Conservation (phyloP, 2,113 vertebrate species). For the Cyanistes caeruleus region DNA sequence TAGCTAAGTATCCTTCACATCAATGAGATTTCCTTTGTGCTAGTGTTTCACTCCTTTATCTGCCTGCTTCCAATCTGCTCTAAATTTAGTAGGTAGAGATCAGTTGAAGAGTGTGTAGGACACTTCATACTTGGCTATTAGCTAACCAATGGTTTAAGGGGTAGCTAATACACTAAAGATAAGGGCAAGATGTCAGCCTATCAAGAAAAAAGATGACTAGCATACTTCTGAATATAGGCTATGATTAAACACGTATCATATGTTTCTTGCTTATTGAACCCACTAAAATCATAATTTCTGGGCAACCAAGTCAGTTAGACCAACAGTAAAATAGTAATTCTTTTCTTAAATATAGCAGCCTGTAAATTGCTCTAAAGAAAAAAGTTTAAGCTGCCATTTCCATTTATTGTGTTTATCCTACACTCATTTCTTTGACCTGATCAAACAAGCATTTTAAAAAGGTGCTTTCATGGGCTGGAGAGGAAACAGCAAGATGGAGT, state of each 20-base stretch:
- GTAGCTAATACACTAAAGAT: slow-evolving; percentile 69
- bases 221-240: slow-evolving; percentile 54
- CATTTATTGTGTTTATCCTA: not conserved
- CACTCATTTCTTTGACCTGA: not conserved
- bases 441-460: not conserved
- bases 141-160: slow-evolving; percentile 49
- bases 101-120: slow-evolving; percentile 77
- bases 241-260: not conserved
- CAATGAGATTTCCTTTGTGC: slow-evolving; percentile 22
- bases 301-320: not conserved
- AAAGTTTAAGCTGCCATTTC: not conserved
- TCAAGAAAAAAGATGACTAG: slow-evolving; percentile 42
- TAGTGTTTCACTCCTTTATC: slow-evolving; percentile 31
- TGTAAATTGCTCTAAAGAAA: not conserved
- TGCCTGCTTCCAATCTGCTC: slow-evolving; percentile 35
- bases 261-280: slow-evolving; percentile 11
- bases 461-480: not conserved
- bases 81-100: slow-evolving; percentile 82
- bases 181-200: slow-evolving; percentile 57
- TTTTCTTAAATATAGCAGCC: not conserved
- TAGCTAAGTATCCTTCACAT: not conserved
- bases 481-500: not conserved
- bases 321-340: not conserved
- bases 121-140: slow-evolving; percentile 61
- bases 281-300: not conserved